These are phyloP conservation scores for Camelus dromedarius DNA, from an alignment of 2,113 vertebrate species.

Conservation along the genomic window DNA sequence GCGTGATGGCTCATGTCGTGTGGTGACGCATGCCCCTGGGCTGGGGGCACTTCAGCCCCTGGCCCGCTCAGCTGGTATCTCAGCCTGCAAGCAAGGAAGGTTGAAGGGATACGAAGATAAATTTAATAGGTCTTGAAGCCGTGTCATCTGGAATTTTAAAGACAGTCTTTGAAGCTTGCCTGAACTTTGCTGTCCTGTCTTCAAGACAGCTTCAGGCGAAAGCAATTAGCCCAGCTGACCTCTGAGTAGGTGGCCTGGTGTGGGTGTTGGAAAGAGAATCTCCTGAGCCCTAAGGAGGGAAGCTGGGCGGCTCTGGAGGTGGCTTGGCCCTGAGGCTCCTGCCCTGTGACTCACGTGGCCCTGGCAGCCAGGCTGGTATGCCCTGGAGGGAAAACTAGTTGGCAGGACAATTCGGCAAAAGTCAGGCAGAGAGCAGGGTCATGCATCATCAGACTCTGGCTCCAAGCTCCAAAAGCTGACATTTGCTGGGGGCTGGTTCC, in stretches of 20 bases:
- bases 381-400: not conserved
- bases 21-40: not conserved
- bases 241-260: not conserved
- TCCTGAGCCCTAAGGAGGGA: not conserved
- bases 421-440: not conserved
- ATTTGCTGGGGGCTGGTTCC: not conserved
- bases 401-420: not conserved
- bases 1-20: not conserved
- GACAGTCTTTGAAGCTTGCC: constrained; percentile 39
- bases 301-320: not conserved
- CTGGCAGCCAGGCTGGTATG: not conserved
- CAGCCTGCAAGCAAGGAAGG: not conserved
- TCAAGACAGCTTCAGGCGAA: not conserved
- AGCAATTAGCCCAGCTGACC: not conserved
- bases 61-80: not conserved
- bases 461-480: not conserved
- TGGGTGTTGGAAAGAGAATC: not conserved
- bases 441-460: not conserved
- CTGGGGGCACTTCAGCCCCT: not conserved
- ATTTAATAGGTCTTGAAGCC: constrained; percentile 48
- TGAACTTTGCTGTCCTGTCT: not conserved
- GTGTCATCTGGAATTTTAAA: constrained; percentile 42
- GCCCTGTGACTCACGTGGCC: rapidly evolving
- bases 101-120: not conserved
- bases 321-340: not conserved